Percentiles rank a stretch among this genome's conserved stretches.
Evolutionary conservation across 2,888 invertebrate species (phyloP).

Genomic region (Pachymerium ferrugineum): DNA sequence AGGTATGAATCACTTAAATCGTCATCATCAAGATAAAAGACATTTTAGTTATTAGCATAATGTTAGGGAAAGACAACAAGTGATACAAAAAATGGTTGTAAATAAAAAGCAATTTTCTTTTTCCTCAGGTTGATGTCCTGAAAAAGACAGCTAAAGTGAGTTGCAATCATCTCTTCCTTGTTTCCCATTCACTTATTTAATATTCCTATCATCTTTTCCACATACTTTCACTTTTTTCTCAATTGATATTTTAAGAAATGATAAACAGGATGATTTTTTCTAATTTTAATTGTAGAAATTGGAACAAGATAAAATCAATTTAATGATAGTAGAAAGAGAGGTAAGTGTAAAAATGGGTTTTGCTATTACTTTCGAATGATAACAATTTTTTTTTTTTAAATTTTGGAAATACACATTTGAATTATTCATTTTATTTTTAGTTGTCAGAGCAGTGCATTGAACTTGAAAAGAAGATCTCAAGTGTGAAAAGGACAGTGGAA

Average conservation of each 20-base stretch:
- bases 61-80: background rate
- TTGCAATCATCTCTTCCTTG: background rate
- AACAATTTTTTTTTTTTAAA: background rate
- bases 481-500: conserved; percentile 30
- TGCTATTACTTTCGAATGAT: background rate
- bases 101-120: conserved; percentile 1
- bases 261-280: conserved; percentile 1
- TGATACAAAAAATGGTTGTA: background rate
- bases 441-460: conserved; percentile 35
- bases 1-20: conserved; percentile 31
- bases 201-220: background rate
- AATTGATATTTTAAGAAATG: background rate
- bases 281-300: conserved; percentile 39
- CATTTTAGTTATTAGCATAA: background rate
- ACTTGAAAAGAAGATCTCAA: conserved; percentile 35
- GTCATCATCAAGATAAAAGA: background rate
- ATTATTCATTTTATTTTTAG: conserved; percentile 28
- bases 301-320: conserved; percentile 41
- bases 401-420: background rate
- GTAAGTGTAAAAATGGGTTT: conserved; percentile 42
- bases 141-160: conserved; percentile 28
- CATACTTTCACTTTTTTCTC: background rate
- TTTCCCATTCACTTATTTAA: background rate
- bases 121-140: conserved; percentile 11
- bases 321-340: conserved; percentile 51